Evolutionary conservation across 2,888 invertebrate genomes (phyloP).

Genomic region (Philereme transversata): DNA sequence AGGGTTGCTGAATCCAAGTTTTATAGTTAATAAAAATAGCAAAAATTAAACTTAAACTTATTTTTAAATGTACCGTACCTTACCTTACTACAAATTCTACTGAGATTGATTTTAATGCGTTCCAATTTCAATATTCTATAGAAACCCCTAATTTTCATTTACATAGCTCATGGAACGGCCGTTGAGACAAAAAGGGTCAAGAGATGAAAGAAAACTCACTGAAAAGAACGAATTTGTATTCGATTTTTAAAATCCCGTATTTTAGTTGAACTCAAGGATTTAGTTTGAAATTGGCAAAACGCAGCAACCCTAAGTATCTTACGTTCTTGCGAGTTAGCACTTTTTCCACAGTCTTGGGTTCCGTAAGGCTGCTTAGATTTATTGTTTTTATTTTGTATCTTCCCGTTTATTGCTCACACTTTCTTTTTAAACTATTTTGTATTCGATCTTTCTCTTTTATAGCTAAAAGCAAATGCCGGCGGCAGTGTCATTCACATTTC

Average conservation of each 20-base stretch:
- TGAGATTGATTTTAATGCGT: too few relatives aligned
- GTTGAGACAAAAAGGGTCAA: too few relatives aligned
- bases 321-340: conserved; percentile 55
- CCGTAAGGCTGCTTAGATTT: conserved; percentile 45
- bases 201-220: too few relatives aligned
- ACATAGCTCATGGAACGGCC: too few relatives aligned
- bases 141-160: too few relatives aligned
- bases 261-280: too few relatives aligned
- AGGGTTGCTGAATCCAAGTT: conserved; percentile 41
- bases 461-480: not conserved
- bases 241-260: too few relatives aligned
- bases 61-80: too few relatives aligned
- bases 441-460: conserved; percentile 7
- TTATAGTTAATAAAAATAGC: not conserved
- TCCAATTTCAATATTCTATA: too few relatives aligned
- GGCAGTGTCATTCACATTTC: too few relatives aligned
- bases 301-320: conserved; percentile 49
- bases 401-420: conserved; percentile 30
- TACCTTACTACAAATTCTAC: too few relatives aligned
- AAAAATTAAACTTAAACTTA: not conserved
- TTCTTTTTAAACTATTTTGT: conserved; percentile 19
- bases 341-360: conserved; percentile 51
- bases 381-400: conserved; percentile 43
- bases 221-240: too few relatives aligned
- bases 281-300: not conserved